Percentiles rank a stretch among this genome's conserved stretches.
Evolutionary conservation across 2,888 invertebrate genomes (phyloP).

Genomic region (Chalcis sispes): DNA sequence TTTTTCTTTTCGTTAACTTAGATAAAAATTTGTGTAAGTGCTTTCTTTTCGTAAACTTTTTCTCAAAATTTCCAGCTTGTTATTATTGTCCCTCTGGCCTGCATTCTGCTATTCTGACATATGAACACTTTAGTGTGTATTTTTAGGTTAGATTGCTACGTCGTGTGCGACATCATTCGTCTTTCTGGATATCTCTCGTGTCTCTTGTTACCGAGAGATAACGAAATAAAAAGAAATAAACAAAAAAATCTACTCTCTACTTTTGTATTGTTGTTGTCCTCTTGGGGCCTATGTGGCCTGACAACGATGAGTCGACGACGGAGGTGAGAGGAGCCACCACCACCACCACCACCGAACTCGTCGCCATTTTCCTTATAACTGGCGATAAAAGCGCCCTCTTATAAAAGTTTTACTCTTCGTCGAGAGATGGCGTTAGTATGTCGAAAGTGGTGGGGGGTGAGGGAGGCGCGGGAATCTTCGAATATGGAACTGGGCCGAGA

Average conservation of each 20-base stretch:
- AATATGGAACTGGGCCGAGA: constrained; percentile 42
- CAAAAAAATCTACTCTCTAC: constrained; percentile 15
- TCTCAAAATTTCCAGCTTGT: constrained; percentile 4
- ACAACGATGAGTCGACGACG: constrained; percentile 43
- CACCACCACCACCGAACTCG: constrained; percentile 77
- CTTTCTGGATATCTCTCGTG: constrained; percentile 75
- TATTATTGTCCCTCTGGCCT: neutral
- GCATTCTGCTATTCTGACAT: constrained; percentile 23
- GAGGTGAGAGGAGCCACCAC: constrained; percentile 75
- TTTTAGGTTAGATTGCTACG: constrained; percentile 34
- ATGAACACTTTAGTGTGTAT: neutral
- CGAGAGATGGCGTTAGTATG: constrained; percentile 34
- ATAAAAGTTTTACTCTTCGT: neutral
- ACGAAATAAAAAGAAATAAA: neutral
- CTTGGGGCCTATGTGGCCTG: neutral
- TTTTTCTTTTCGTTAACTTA: constrained; percentile 34
- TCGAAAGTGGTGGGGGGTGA: neutral
- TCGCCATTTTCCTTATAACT: constrained; percentile 69
- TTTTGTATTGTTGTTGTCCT: constrained; percentile 19
- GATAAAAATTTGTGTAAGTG: neutral
- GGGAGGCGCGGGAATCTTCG: constrained; percentile 50
- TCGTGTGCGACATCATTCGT: neutral
- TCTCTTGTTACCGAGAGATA: neutral
- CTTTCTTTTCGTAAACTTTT: neutral
- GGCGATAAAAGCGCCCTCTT: neutral